Base-by-base conservation (phyloP, 2,888 invertebrate genomes). In the Xanthorhoe spadicearia region DNA sequence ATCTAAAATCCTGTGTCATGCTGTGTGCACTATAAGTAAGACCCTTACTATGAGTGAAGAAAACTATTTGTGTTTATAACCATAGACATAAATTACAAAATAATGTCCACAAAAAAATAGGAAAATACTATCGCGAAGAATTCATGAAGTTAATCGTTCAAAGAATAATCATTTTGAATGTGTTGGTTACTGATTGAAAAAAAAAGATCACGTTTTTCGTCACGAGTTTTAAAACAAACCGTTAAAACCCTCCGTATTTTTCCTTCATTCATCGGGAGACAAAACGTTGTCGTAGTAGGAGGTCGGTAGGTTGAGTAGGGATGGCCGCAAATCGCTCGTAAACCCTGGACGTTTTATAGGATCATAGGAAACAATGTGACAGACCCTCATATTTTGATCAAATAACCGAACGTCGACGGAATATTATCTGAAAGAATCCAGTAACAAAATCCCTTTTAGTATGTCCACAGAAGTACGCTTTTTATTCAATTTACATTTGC, bases 321-420 rank as follows among this genome's bases (percentile, higher is more conserved):
- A 69, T 66, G 53, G 59, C 69, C 69, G 62, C 70, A 70, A 69
- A 73, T 74, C 58, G 70, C 64, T 69, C 70, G 63, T 74, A 74
- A 74, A 69, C 57, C 56, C 52, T 50, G 55, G 59, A 61, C 57
- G 63, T 38, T 73, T 73, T 70, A 73, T 68, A 60, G 66, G 61
- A 66, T 70, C 66, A 57, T 66, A 64, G 49, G 64, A 69, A 67
- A 66, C 67, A 69, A 69, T 72, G 68, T 60, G 65, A 66, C 64
- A 55, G 62, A 70, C 69, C 71, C 64, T 63, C 59, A 72, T 69
- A 74, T 68, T 72, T 72, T 70, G 62, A 64, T 68, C 64, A 64
- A 72, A 66, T 55, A 64, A 69, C 66, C 61, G 64, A 38, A 60
- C 59, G 61, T 54, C 53, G 56, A 57, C 55, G 38, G 61, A 64